Percentiles rank a stretch among this genome's conserved stretches.
These are phyloP conservation scores for Imbricaverruca yamaguchii DNA, from an alignment of 2,888 invertebrate genomes.

Conservation along the genomic window DNA sequence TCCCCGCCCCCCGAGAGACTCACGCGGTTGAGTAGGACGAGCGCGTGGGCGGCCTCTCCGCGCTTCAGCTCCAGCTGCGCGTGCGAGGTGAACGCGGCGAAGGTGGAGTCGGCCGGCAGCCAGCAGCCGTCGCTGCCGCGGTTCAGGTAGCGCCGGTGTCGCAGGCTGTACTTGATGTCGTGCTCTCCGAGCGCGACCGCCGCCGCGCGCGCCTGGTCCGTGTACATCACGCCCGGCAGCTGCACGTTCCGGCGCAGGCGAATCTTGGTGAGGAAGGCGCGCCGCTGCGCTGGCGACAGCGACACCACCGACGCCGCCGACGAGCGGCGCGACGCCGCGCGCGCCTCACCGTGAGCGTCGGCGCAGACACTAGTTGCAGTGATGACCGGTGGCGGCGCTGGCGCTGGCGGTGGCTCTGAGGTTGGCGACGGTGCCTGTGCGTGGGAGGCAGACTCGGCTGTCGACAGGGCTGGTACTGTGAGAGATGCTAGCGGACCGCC, in stretches of 20 bases:
- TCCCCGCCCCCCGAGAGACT: not conserved
- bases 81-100: not conserved
- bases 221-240: conserved; percentile 11
- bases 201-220: conserved; percentile 16
- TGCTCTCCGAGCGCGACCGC: conserved; percentile 14
- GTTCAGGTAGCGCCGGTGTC: not conserved
- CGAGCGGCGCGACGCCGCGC: not conserved
- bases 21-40: not conserved
- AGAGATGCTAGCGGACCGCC: not conserved
- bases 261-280: conserved; percentile 3
- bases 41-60: not conserved
- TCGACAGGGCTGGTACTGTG: not conserved
- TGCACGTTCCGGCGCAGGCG: conserved; percentile 8
- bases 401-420: not conserved
- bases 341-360: not conserved
- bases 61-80: not conserved
- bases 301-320: not conserved
- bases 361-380: not conserved
- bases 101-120: not conserved
- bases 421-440: not conserved
- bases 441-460: not conserved
- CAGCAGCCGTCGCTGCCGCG: not conserved
- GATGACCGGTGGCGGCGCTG: not conserved
- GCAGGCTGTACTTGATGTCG: conserved; percentile 17
- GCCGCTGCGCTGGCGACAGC: conserved; percentile 15